phyloP scores from a whole-genome alignment of 92 coral and sea anemone genomes.

The Palythoa caribaeorum region DNA sequence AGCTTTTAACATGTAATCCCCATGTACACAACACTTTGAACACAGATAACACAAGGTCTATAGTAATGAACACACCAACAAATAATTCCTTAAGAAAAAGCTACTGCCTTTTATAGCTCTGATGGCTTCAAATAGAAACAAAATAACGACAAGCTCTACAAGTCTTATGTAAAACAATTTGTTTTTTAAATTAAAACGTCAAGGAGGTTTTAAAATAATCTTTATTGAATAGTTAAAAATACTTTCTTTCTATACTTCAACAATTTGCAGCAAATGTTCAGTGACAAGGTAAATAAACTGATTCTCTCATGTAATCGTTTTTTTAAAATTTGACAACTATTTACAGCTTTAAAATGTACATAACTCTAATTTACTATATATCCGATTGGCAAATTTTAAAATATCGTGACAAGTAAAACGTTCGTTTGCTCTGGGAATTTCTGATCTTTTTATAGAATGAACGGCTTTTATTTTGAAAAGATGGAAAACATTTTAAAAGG shows the following conservation, averaged over 20 bases:
- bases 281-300: neutral
- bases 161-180: neutral
- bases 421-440: neutral
- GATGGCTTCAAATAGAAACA: too few relatives aligned
- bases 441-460: neutral
- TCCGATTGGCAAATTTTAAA: neutral
- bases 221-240: slow-evolving; percentile 28
- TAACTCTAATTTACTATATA: neutral
- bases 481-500: too few relatives aligned
- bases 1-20: too few relatives aligned
- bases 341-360: slow-evolving; percentile 13
- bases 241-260: slow-evolving; percentile 4
- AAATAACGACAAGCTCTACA: neutral
- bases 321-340: neutral
- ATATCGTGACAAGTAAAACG: neutral
- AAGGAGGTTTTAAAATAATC: neutral
- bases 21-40: too few relatives aligned
- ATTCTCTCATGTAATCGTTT: neutral
- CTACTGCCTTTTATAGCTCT: too few relatives aligned
- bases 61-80: too few relatives aligned
- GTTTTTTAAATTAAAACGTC: neutral
- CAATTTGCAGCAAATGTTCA: neutral
- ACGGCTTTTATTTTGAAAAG: too few relatives aligned
- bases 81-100: too few relatives aligned
- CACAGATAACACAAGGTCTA: too few relatives aligned